A percentile compares a stretch with the other conserved stretches of the same genome.
phyloP scores from a whole-genome alignment of 2,113 vertebrate genomes.

The Python bivittatus region DNA sequence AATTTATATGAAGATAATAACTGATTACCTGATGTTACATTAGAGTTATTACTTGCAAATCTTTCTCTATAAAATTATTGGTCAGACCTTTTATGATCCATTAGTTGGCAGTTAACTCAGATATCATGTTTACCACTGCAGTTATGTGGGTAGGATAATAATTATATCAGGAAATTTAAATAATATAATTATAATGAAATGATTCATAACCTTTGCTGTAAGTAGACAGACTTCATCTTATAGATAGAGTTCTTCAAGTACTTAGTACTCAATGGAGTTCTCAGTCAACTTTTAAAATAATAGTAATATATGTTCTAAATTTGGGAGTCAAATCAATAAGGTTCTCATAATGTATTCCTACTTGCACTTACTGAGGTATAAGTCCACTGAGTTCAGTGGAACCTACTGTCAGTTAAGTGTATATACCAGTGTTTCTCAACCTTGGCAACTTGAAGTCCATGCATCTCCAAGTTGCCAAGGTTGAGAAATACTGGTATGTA shows the following conservation, averaged over 20 bases:
- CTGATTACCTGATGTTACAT: background rate
- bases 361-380: background rate
- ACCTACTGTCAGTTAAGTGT: background rate
- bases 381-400: background rate
- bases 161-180: constrained; percentile 13
- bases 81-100: constrained; percentile 3
- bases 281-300: background rate
- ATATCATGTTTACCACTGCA: background rate
- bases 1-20: background rate
- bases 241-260: background rate
- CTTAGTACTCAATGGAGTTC: background rate
- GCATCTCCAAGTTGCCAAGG: too few species aligned
- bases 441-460: too few species aligned
- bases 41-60: constrained; percentile 8
- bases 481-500: too few species aligned
- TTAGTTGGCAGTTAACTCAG: constrained; percentile 15
- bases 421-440: too few species aligned
- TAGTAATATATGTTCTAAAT: background rate
- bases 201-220: background rate
- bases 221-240: background rate
- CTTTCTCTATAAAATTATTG: constrained; percentile 14
- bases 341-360: background rate
- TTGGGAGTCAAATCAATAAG: background rate
- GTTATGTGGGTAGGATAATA: background rate
- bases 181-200: background rate